These are phyloP conservation scores for Anarsia innoxiella DNA, from an alignment of 2,888 invertebrate genomes.

Conservation along the genomic window DNA sequence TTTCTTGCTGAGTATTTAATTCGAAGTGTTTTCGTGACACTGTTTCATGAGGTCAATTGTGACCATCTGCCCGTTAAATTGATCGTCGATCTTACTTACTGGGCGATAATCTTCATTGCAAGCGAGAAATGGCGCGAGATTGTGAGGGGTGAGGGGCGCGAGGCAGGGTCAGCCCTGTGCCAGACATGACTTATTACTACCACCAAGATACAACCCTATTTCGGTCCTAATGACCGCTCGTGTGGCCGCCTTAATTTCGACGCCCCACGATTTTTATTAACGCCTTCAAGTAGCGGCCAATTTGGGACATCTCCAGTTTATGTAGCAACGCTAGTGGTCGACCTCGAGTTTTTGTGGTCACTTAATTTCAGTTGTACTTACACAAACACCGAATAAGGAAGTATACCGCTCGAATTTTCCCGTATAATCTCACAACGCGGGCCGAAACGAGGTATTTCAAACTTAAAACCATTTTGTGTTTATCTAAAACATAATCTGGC, in stretches of 20 bases:
- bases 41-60: conserved; percentile 49
- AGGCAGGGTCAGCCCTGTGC: conserved; percentile 44
- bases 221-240: conserved; percentile 69
- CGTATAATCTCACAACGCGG: no score
- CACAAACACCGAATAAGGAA: no score
- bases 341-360: conserved; percentile 25
- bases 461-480: no score
- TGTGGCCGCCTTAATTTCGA: conserved; percentile 69
- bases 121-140: conserved; percentile 52
- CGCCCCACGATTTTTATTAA: conserved; percentile 71
- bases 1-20: no score
- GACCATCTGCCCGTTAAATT: conserved; percentile 60
- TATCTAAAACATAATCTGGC: no score
- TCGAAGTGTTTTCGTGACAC: no score
- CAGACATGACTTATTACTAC: conserved; percentile 73
- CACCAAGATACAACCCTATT: conserved; percentile 73
- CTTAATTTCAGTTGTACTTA: conserved; percentile 5
- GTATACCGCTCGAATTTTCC: no score
- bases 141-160: conserved; percentile 29
- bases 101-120: conserved; percentile 54
- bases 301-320: conserved; percentile 49
- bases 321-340: conserved; percentile 29
- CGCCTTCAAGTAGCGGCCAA: conserved; percentile 61
- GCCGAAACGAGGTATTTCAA: no score
- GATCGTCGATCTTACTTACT: conserved; percentile 68